Conservation (phyloP, 2,797 vertebrate genomes). For the Pangasius krempfi region DNA sequence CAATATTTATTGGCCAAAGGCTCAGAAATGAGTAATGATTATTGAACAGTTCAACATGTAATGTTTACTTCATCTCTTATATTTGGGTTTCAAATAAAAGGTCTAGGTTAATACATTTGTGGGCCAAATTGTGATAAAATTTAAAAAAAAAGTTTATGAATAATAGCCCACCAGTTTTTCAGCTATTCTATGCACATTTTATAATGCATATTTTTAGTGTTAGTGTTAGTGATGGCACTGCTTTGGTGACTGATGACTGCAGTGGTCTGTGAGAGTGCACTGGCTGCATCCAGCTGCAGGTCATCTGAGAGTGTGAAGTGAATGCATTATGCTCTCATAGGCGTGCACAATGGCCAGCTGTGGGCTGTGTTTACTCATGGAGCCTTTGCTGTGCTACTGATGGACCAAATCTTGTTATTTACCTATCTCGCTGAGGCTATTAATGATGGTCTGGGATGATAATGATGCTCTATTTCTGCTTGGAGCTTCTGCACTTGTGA, state of each 20-base stretch:
- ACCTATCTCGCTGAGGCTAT: background rate
- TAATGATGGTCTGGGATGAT: conserved; percentile 6
- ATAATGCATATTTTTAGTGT: background rate
- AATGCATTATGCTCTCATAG: conserved; percentile 45
- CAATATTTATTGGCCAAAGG: too few relatives aligned
- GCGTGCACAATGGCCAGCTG: conserved; percentile 44
- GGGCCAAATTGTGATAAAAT: background rate
- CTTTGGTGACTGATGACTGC: conserved; percentile 1
- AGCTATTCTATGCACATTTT: background rate
- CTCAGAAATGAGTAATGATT: background rate
- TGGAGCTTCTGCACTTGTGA: background rate
- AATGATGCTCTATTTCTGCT: conserved; percentile 1
- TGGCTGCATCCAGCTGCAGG: conserved; percentile 37
- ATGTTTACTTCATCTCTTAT: background rate
- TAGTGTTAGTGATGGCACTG: background rate
- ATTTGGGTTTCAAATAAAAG: background rate
- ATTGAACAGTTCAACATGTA: background rate
- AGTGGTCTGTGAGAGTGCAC: background rate
- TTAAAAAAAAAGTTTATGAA: too few relatives aligned
- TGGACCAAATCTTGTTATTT: conserved; percentile 9
- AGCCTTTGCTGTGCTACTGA: conserved; percentile 24
- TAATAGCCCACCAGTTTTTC: background rate
- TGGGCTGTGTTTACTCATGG: conserved; percentile 39
- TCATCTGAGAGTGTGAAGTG: conserved; percentile 30
- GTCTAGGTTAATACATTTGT: background rate